phyloP scores from a whole-genome alignment of 2,113 vertebrate species.

The Fregetta grallaria region DNA sequence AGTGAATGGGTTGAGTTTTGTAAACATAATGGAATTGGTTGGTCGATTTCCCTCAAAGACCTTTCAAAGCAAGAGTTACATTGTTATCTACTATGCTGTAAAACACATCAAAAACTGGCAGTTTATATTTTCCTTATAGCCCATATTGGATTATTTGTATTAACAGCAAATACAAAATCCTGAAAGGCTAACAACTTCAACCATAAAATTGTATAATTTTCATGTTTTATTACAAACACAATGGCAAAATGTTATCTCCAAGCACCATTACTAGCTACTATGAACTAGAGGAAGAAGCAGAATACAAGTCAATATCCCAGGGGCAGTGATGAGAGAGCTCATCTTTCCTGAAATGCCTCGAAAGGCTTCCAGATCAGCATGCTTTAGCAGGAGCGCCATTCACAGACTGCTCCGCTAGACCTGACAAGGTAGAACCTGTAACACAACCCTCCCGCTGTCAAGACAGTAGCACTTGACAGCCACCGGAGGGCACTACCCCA shows the following conservation, averaged over 20 bases:
- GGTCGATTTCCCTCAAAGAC: constrained; percentile 97
- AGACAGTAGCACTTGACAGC: not conserved
- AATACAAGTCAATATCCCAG: not conserved
- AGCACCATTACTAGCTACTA: not conserved
- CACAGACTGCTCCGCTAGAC: not conserved
- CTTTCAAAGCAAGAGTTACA: constrained; percentile 65
- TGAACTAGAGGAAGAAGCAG: not conserved
- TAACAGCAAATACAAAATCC: not conserved
- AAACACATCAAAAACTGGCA: not conserved
- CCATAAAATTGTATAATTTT: fast-evolving
- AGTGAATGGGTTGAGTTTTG: constrained; percentile 88
- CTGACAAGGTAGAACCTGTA: not conserved
- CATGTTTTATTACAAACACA: not conserved
- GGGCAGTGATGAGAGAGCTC: not conserved
- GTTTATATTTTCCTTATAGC: not conserved
- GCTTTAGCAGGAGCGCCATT: not conserved
- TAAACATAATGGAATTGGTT: constrained; percentile 93
- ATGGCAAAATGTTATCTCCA: not conserved
- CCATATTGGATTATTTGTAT: not conserved
- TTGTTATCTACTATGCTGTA: not conserved
- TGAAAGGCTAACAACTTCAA: not conserved
- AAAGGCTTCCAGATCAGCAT: not conserved
- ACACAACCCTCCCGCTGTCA: too few species aligned
- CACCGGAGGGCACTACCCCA: not conserved
- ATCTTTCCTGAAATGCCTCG: not conserved